Conservation (phyloP, 2,888 invertebrate species). For the Chromoteleia sp. region DNA sequence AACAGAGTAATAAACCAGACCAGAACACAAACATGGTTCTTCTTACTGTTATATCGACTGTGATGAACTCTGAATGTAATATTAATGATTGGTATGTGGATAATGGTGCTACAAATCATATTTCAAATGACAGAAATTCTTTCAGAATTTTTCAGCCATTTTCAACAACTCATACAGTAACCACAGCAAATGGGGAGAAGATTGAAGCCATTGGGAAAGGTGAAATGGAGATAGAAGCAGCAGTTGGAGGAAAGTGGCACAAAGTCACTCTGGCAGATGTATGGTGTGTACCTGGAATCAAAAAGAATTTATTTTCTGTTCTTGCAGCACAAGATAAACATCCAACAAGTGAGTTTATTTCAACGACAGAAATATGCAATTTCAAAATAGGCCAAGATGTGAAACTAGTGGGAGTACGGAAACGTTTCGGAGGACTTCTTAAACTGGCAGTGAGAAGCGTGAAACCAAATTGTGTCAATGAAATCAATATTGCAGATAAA, state of each 20-base stretch:
- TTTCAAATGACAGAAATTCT: constrained; percentile 70
- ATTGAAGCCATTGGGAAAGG: constrained; percentile 63
- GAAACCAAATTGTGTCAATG: constrained; percentile 46
- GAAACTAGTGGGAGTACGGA: constrained; percentile 67
- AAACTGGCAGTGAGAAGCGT: constrained; percentile 72
- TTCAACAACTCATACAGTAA: constrained; percentile 63
- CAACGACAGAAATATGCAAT: constrained; percentile 69
- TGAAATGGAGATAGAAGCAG: constrained; percentile 64
- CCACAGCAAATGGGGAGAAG: constrained; percentile 72
- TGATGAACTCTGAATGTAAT: constrained; percentile 6
- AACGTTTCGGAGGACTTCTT: constrained; percentile 68
- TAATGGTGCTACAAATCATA: constrained; percentile 77
- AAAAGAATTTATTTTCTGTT: constrained; percentile 76
- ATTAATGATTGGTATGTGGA: constrained; percentile 76
- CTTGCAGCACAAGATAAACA: constrained; percentile 72
- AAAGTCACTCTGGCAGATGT: constrained; percentile 71
- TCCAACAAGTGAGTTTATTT: constrained; percentile 66
- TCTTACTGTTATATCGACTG: constrained; percentile 9
- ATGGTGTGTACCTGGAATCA: constrained; percentile 75
- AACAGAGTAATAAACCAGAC: neutral
- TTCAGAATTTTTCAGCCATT: constrained; percentile 70
- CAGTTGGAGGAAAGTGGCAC: constrained; percentile 50
- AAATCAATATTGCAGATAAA: constrained; percentile 10
- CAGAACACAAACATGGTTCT: constrained; percentile 16
- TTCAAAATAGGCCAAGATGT: constrained; percentile 62